Conservation (phyloP, 2,797 vertebrate species). For the Microctenopoma steveboyesi region DNA sequence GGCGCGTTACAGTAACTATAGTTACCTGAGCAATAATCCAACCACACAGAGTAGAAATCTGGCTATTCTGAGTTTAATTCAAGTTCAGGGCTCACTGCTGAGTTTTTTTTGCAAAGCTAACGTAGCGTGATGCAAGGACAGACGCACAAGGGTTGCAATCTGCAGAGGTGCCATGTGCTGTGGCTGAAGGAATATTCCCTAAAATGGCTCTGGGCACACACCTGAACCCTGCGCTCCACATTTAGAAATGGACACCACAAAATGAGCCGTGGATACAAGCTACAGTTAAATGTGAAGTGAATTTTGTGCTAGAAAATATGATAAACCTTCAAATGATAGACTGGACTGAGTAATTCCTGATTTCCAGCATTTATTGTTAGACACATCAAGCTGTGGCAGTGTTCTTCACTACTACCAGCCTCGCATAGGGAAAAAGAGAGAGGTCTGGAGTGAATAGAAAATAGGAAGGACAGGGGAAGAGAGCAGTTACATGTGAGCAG, state of each 20-base stretch:
- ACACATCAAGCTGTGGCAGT: conserved; percentile 13
- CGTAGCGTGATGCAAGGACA: conserved; percentile 63
- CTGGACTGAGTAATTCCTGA: conserved; percentile 12
- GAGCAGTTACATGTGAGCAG: conserved; percentile 44
- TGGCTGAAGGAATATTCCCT: conserved; percentile 61
- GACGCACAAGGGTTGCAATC: conserved; percentile 45
- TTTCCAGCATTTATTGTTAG: conserved; percentile 20
- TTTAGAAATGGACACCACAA: conserved; percentile 49
- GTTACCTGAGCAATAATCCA: conserved; percentile 23
- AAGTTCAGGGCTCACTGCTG: conserved; percentile 35
- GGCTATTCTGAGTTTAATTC: conserved; percentile 17
- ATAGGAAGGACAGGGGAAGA: conserved; percentile 39
- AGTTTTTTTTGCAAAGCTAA: conserved; percentile 42
- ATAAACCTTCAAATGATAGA: not conserved
- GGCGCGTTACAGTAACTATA: conserved; percentile 3
- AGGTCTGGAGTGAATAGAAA: conserved; percentile 17
- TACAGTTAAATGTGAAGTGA: not conserved
- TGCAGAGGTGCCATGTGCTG: conserved; percentile 66
- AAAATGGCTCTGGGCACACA: conserved; percentile 71
- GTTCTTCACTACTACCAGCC: conserved; percentile 36
- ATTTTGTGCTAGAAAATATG: not conserved
- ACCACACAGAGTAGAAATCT: conserved; percentile 16
- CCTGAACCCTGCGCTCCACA: conserved; percentile 71
- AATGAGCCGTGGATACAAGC: conserved; percentile 40
- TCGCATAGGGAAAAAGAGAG: conserved; percentile 21